A percentile compares a stretch with the other conserved stretches of the same genome.
These are phyloP conservation scores for Stegodyphus mimosarum DNA, from an alignment of 1,140 invertebrate species.

Conservation along the genomic window DNA sequence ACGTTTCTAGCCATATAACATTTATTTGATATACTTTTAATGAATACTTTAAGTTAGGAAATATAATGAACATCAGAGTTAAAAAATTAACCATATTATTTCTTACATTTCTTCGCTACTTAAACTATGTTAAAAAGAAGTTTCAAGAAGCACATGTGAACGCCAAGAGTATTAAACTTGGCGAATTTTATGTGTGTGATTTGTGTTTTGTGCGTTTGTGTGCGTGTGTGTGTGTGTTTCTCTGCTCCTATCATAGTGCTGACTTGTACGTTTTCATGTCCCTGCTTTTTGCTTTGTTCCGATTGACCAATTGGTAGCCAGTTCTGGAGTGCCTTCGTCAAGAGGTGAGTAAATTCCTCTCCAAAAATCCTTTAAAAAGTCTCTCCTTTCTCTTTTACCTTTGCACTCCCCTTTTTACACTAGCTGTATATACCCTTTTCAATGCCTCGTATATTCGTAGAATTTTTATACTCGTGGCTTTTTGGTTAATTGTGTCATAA, in stretches of 20 bases:
- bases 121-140: not conserved
- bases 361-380: conserved; percentile 44
- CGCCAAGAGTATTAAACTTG: not conserved
- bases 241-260: conserved; percentile 59
- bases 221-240: conserved; percentile 49
- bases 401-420: conserved; percentile 45
- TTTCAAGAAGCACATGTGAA: not conserved
- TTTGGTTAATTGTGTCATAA: not conserved
- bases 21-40: too few species aligned
- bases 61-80: too few species aligned
- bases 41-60: too few species aligned
- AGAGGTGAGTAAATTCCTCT: conserved; percentile 82
- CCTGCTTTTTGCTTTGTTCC: conserved; percentile 59
- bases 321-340: conserved; percentile 96
- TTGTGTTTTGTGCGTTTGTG: conserved; percentile 27
- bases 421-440: not conserved
- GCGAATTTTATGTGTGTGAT: not conserved
- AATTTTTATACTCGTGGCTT: not conserved
- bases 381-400: conserved; percentile 17
- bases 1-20: too few species aligned
- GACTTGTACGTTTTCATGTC: conserved; percentile 61
- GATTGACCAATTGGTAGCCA: conserved; percentile 62
- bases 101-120: too few species aligned
- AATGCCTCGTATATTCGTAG: not conserved
- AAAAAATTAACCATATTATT: too few species aligned